Evolutionary conservation across 2,797 vertebrate genomes (phyloP), one percentile per base, ranked within the genome.

Genomic region (Melopsittacus undulatus): DNA sequence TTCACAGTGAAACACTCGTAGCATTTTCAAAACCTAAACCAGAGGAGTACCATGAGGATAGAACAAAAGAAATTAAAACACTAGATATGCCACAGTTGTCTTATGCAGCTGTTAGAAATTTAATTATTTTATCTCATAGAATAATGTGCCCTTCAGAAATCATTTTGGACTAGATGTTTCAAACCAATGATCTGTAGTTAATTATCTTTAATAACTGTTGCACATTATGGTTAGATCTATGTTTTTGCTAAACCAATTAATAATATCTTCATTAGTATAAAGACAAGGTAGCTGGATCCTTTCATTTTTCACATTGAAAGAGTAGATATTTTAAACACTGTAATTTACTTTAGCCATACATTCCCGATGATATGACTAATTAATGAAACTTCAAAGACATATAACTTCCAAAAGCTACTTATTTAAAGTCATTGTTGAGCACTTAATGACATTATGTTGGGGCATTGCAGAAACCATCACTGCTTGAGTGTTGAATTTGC

Each of bases 171-270:
- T 98, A 98, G 98, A 98, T 98, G 98, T 98, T 98, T 98, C 98
- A 98, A 98, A 98, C 98, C 98, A 98, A 98, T 98, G 98, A 98
- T 98, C 98, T 98, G 98, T 98, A 98, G 98, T 98, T 98, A 98
- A 98, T 98, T 98, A 98, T 98, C 98, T 98, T 98, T 98, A 98
- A 98, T 98, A 98, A 98, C 98, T 98, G 98, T 98, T 98, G 98
- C 98, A 98, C 98, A 98, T 98, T 98, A 98, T 97, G 97, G 98
- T 98, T 98, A 98, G 98, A 98, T 98, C 98, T 98, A 98, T 98
- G 98, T 98, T 98, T 98, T 98, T 98, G 98, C 98, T 98, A 98
- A 98, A 98, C 98, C 98, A 98, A 98, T 98, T 98, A 98, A 98
- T 98, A 98, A 98, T 98, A 98, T 98, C 98, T 98, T 98, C 98